Percentiles rank a stretch among this genome's conserved stretches.
These are phyloP conservation scores for Agapostemon virescens DNA, from an alignment of 2,888 invertebrate genomes.

Conservation along the genomic window DNA sequence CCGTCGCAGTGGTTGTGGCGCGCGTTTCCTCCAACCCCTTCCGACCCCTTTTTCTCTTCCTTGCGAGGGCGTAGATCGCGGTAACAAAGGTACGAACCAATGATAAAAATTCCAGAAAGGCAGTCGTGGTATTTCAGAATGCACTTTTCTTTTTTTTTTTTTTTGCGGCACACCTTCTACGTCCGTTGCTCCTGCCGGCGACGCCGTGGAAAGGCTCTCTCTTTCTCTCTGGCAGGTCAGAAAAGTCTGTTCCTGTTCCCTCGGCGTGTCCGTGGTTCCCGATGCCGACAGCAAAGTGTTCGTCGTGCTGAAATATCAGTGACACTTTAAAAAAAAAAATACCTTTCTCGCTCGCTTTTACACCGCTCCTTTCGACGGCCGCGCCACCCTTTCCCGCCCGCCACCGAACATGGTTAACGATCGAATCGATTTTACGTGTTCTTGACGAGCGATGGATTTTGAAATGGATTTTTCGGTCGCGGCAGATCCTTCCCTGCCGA, in stretches of 20 bases:
- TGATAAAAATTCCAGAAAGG: slow-evolving; percentile 58
- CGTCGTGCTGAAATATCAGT: slow-evolving; percentile 44
- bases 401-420: slow-evolving; percentile 7
- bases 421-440: background rate
- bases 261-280: slow-evolving; percentile 22
- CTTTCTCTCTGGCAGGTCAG: slow-evolving; percentile 41
- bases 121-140: slow-evolving; percentile 41
- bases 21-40: slow-evolving; percentile 13
- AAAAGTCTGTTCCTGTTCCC: slow-evolving; percentile 35
- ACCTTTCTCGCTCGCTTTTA: slow-evolving; percentile 15
- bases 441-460: background rate
- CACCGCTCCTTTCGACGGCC: slow-evolving; percentile 8
- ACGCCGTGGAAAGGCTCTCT: slow-evolving; percentile 1
- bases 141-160: too few species aligned
- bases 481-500: background rate
- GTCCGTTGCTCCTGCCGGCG: background rate
- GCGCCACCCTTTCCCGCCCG: background rate
- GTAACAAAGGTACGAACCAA: slow-evolving; percentile 59
- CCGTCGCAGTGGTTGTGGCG: slow-evolving; percentile 25
- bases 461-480: background rate
- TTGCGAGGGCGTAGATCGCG: slow-evolving; percentile 28
- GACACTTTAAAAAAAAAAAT: slow-evolving; percentile 30
- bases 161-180: slow-evolving; percentile 27
- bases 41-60: slow-evolving; percentile 10
- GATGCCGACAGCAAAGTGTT: slow-evolving; percentile 38